These are phyloP conservation scores for Hylaeus anthracinus DNA, from an alignment of 1,140 invertebrate genomes.

Conservation along the genomic window DNA sequence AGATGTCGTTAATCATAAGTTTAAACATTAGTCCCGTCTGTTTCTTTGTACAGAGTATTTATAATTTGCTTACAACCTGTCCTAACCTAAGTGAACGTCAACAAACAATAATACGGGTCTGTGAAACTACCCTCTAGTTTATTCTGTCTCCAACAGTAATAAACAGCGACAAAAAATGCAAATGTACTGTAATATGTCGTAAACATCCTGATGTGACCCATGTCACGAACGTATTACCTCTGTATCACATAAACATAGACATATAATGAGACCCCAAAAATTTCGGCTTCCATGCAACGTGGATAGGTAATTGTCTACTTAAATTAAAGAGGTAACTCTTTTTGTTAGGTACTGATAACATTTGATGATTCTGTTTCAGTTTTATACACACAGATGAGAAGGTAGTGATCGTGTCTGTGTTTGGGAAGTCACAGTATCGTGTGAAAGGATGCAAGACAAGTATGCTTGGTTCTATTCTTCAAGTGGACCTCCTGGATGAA, in stretches of 20 bases:
- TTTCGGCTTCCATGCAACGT: conserved; percentile 68
- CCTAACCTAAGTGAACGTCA: no score
- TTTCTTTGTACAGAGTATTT: no score
- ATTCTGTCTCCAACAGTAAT: no score
- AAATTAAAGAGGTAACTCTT: neutral
- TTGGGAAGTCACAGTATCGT: conserved; percentile 85
- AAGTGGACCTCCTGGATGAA: conserved; percentile 79
- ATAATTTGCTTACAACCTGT: no score
- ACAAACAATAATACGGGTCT: no score
- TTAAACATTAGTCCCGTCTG: no score
- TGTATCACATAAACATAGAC: neutral
- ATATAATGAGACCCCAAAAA: conserved; percentile 71
- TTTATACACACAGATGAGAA: conserved; percentile 74
- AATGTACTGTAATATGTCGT: no score
- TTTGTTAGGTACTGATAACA: neutral
- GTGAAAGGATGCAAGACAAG: conserved; percentile 84
- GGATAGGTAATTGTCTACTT: conserved; percentile 60
- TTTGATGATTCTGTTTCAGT: conserved; percentile 53
- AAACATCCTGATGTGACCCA: no score
- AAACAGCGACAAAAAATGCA: no score
- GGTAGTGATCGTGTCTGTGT: conserved; percentile 85
- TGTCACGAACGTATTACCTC: neutral
- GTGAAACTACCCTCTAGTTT: no score
- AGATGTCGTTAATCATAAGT: no score
- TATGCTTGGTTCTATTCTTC: conserved; percentile 82